A percentile compares a stretch with the other conserved stretches of the same genome.
phyloP scores from a whole-genome alignment of 2,113 vertebrate species.

The Dascyllus trimaculatus region DNA sequence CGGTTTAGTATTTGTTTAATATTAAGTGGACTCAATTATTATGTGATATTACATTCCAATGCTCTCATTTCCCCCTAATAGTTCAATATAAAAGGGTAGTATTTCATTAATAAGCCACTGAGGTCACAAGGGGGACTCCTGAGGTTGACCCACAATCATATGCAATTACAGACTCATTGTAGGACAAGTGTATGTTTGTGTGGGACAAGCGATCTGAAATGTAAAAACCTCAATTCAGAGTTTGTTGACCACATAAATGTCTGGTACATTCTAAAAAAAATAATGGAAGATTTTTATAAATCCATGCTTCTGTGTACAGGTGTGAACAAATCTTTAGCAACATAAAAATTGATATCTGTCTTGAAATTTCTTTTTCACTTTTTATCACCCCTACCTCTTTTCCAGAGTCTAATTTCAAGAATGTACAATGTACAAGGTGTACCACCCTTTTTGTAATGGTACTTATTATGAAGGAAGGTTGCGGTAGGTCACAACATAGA shows the following conservation, averaged over 20 bases:
- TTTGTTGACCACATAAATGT: constrained; percentile 10
- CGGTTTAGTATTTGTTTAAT: constrained; percentile 41
- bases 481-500: constrained; percentile 60
- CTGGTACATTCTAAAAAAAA: not conserved
- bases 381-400: not conserved
- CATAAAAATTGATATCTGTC: not conserved
- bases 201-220: constrained; percentile 40
- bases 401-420: not conserved
- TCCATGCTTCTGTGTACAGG: not conserved
- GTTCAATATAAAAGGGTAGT: constrained; percentile 52
- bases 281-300: not conserved
- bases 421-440: constrained; percentile 24
- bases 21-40: constrained; percentile 34
- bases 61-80: constrained; percentile 57
- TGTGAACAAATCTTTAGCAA: not conserved
- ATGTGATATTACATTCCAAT: constrained; percentile 45
- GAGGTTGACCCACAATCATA: constrained; percentile 64
- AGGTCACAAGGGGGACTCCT: constrained; percentile 56
- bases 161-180: constrained; percentile 52
- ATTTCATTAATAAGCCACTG: constrained; percentile 64
- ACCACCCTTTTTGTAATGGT: constrained; percentile 32
- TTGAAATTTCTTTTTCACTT: not conserved
- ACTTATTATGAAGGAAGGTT: constrained; percentile 43
- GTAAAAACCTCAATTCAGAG: constrained; percentile 11
- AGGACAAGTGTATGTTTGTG: constrained; percentile 39